Conservation (phyloP, 2,797 vertebrate species). For the Staurois parvus region DNA sequence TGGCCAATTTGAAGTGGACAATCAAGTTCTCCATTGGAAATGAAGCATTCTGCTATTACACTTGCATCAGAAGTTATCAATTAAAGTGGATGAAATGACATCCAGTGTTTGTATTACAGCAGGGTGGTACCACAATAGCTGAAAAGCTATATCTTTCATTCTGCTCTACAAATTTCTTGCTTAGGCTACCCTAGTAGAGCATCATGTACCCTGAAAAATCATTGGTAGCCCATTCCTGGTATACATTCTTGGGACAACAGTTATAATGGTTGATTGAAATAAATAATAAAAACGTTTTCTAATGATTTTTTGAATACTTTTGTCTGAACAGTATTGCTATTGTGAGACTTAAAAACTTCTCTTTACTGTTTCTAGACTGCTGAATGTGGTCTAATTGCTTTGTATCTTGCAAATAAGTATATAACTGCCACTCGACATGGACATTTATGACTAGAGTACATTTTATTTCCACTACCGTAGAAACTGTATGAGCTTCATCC, state of each 20-base stretch:
- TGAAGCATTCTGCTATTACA: background rate
- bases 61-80: background rate
- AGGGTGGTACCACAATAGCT: background rate
- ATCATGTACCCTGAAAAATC: background rate
- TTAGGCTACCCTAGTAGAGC: background rate
- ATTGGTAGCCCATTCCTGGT: background rate
- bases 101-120: background rate
- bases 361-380: conserved; percentile 68
- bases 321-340: conserved; percentile 86
- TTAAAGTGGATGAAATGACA: background rate
- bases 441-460: background rate
- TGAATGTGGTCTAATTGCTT: background rate
- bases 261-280: background rate
- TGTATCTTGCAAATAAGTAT: background rate
- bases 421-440: background rate
- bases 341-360: conserved; percentile 98
- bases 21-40: background rate
- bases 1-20: background rate
- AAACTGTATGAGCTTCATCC: background rate
- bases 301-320: conserved; percentile 62
- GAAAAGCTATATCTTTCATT: background rate
- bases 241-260: background rate
- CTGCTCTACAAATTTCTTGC: background rate
- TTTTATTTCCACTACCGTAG: background rate
- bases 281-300: background rate